Percentiles rank a stretch among this genome's conserved stretches.
These are phyloP conservation scores for Scaptomyza caliginosa DNA, from an alignment of 2,888 invertebrate species.

Conservation along the genomic window DNA sequence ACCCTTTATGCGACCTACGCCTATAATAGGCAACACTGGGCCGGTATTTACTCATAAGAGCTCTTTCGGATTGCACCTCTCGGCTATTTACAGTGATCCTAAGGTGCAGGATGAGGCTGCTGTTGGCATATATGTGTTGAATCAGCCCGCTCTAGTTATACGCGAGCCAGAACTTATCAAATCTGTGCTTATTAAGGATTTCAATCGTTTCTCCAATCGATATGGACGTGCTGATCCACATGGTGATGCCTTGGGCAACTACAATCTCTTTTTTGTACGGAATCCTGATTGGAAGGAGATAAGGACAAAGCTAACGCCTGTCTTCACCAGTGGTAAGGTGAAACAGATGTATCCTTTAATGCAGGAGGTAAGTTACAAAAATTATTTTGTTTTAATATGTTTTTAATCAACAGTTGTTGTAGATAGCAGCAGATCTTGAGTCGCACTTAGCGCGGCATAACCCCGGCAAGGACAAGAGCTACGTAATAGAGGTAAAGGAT, in stretches of 20 bases:
- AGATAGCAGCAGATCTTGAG: conserved; percentile 78
- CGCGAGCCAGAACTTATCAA: conserved; percentile 84
- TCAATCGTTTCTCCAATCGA: conserved; percentile 83
- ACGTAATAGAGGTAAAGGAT: conserved; percentile 76
- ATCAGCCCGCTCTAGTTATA: conserved; percentile 83
- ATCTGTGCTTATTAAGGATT: conserved; percentile 84
- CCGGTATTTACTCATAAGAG: conserved; percentile 75
- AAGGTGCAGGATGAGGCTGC: conserved; percentile 70
- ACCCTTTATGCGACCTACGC: conserved; percentile 80
- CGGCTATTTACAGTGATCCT: conserved; percentile 81
- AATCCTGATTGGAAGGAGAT: conserved; percentile 84
- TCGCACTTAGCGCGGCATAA: conserved; percentile 40
- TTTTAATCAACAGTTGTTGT: neutral
- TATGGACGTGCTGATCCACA: conserved; percentile 75
- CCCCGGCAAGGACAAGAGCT: conserved; percentile 25
- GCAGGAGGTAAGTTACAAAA: conserved; percentile 64
- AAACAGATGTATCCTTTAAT: conserved; percentile 83
- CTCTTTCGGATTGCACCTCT: conserved; percentile 79
- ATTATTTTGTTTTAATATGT: too few relatives aligned
- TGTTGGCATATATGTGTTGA: conserved; percentile 83
- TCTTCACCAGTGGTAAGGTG: conserved; percentile 84
- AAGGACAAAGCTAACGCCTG: conserved; percentile 84
- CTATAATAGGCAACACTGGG: conserved; percentile 84
- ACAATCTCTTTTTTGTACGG: conserved; percentile 84
- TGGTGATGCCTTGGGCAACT: conserved; percentile 81